These are phyloP conservation scores for Aleadryas rufinucha DNA, from an alignment of 2,113 vertebrate species.

Conservation along the genomic window DNA sequence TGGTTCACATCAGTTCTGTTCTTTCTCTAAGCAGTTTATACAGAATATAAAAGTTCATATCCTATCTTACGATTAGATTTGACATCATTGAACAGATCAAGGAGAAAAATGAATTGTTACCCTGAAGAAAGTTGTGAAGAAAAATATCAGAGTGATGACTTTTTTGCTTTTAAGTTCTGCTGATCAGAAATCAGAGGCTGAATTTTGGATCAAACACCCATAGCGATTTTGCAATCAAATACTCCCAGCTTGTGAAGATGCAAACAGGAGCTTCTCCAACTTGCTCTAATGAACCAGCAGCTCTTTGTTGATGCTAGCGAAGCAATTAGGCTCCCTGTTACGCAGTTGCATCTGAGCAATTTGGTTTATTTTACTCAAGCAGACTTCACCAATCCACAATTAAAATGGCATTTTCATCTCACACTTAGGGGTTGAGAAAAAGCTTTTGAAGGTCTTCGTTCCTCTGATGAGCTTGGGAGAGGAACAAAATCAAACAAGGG, in stretches of 20 bases:
- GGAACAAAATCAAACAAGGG: background rate
- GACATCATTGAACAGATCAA: background rate
- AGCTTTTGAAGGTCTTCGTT: background rate
- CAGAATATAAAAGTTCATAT: background rate
- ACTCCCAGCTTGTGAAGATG: background rate
- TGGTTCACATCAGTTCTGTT: background rate
- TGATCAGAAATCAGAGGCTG: slow-evolving; percentile 23
- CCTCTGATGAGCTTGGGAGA: background rate
- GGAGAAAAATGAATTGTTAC: slow-evolving; percentile 1
- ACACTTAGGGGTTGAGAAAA: background rate
- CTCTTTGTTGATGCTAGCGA: slow-evolving; percentile 3
- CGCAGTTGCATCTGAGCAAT: background rate
- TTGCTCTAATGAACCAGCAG: background rate
- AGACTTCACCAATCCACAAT: background rate
- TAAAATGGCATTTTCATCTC: slow-evolving; percentile 31
- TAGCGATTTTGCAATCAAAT: background rate
- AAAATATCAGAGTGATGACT: background rate
- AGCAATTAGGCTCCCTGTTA: slow-evolving; percentile 20
- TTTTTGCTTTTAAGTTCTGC: slow-evolving; percentile 16
- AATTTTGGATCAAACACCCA: background rate
- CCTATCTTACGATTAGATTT: background rate
- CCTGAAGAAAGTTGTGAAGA: background rate
- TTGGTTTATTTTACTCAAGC: background rate
- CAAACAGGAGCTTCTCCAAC: background rate
- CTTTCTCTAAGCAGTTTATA: background rate